Percentiles rank a stretch among this genome's conserved stretches.
Evolutionary conservation across 2,888 invertebrate species (phyloP).

Genomic region (Neria commutata): DNA sequence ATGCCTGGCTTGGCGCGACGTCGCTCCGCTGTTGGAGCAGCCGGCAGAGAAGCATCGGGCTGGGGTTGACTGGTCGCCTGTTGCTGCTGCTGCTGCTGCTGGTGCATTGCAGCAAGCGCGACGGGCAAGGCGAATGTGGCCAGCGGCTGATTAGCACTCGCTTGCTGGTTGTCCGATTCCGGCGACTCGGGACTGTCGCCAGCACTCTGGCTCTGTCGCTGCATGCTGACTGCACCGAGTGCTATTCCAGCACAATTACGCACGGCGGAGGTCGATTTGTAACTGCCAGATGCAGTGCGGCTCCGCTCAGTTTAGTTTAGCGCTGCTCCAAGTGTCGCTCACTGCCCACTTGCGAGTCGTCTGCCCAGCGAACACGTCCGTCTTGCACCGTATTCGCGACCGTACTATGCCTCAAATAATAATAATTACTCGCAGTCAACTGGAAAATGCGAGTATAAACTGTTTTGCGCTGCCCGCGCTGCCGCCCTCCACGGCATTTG

Average conservation of each 20-base stretch:
- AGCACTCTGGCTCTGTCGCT: neutral
- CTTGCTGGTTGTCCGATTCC: no score
- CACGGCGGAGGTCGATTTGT: neutral
- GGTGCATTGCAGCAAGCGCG: no score
- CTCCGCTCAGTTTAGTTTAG: no score
- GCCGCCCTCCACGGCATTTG: slow-evolving; percentile 40
- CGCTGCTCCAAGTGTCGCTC: no score
- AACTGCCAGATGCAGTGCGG: no score
- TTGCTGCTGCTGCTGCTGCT: neutral
- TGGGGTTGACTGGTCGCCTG: neutral
- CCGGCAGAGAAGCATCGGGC: slow-evolving; percentile 3
- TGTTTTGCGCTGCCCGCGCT: slow-evolving; percentile 22
- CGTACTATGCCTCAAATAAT: slow-evolving; percentile 50
- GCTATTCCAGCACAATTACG: neutral
- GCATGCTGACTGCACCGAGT: neutral
- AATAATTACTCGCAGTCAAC: slow-evolving; percentile 48
- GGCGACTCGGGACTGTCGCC: no score
- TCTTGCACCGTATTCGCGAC: slow-evolving; percentile 51
- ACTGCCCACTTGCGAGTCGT: neutral
- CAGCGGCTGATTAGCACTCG: no score
- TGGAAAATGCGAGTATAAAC: slow-evolving; percentile 32
- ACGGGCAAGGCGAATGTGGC: no score
- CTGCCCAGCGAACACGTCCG: slow-evolving; percentile 49
- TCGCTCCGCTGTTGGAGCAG: slow-evolving; percentile 28
- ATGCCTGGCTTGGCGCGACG: slow-evolving; percentile 61